phyloP scores from a whole-genome alignment of 2,888 invertebrate species.

The Spodoptera littoralis region DNA sequence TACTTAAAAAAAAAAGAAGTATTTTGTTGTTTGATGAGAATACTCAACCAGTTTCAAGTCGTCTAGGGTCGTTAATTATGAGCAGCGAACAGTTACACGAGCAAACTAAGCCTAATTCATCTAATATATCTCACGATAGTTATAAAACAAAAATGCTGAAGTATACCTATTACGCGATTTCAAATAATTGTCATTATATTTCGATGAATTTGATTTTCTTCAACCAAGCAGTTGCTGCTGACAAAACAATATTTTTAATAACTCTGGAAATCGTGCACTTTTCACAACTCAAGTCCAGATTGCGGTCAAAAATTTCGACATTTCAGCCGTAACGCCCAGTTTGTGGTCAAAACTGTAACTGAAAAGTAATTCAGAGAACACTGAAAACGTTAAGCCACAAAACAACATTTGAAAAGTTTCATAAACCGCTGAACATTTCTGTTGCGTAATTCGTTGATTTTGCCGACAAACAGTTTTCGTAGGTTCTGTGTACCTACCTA shows the following conservation, averaged over 20 bases:
- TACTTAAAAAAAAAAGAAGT: too few relatives aligned
- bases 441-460: conserved; percentile 66
- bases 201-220: background rate
- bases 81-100: too few relatives aligned
- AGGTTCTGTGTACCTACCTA: conserved; percentile 13
- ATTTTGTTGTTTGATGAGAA: too few relatives aligned
- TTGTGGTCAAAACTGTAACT: conserved; percentile 68
- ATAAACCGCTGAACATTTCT: conserved; percentile 67
- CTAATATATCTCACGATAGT: too few relatives aligned
- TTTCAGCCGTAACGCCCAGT: conserved; percentile 49
- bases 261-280: conserved; percentile 36
- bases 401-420: conserved; percentile 74
- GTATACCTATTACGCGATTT: too few relatives aligned
- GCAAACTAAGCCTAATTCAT: too few relatives aligned
- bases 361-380: conserved; percentile 73
- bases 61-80: too few relatives aligned
- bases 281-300: conserved; percentile 40
- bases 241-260: conserved; percentile 37
- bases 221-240: conserved; percentile 13
- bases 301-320: conserved; percentile 47
- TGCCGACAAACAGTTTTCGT: conserved; percentile 61
- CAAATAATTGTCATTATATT: background rate
- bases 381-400: conserved; percentile 70
- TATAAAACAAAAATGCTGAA: too few relatives aligned
- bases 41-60: too few relatives aligned